phyloP scores from a whole-genome alignment of 1,140 invertebrate genomes.

The Psix sp. region DNA sequence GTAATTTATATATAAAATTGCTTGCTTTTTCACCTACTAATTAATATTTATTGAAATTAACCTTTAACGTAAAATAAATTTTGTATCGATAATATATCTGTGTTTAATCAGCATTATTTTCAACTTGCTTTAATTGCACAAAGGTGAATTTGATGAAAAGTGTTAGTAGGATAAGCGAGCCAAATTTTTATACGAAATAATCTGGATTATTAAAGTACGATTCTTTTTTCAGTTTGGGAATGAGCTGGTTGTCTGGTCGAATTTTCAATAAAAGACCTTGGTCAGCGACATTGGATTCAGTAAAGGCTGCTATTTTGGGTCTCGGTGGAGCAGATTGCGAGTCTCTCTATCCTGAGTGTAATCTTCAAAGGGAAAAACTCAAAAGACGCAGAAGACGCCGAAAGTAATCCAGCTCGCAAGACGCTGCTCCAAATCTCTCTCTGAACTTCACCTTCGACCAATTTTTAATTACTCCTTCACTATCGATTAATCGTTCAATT shows the following conservation, averaged over 20 bases:
- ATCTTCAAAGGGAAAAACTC: constrained; percentile 67
- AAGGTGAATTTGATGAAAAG: too few species aligned
- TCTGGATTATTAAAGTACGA: constrained; percentile 31
- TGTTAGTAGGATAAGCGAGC: too few species aligned
- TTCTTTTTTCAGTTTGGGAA: constrained; percentile 75
- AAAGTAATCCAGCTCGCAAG: constrained; percentile 52
- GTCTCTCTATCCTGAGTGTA: constrained; percentile 71
- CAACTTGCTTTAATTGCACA: too few species aligned
- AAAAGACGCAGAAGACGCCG: constrained; percentile 68
- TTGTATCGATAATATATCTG: too few species aligned
- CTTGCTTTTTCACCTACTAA: too few species aligned
- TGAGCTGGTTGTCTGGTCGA: constrained; percentile 79
- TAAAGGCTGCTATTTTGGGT: constrained; percentile 81
- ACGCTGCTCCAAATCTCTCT: constrained; percentile 37
- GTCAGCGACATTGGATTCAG: constrained; percentile 73
- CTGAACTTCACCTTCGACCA: constrained; percentile 30
- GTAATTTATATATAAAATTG: too few species aligned
- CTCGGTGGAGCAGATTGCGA: constrained; percentile 81
- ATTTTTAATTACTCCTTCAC: too few species aligned
- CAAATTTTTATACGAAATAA: too few species aligned
- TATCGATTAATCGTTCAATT: too few species aligned
- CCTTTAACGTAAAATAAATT: too few species aligned
- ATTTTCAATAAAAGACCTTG: constrained; percentile 66
- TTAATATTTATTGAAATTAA: too few species aligned
- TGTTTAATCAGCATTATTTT: too few species aligned